Conservation (phyloP, 1,140 invertebrate genomes). For the Argopecten irradians region DNA sequence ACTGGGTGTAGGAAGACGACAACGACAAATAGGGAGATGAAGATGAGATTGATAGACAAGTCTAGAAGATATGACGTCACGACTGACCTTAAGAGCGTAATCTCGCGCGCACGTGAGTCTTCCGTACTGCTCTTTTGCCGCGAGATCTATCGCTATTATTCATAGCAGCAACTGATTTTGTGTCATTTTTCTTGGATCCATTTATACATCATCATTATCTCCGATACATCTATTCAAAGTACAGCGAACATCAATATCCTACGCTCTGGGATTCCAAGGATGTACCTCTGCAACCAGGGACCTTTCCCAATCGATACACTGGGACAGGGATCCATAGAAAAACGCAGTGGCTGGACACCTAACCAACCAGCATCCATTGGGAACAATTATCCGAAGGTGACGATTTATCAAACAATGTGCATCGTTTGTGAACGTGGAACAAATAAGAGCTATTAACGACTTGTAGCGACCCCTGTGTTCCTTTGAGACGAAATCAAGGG, state of each 20-base stretch:
- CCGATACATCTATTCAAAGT: slow-evolving; percentile 15
- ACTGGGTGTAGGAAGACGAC: not conserved
- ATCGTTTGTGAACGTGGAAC: slow-evolving; percentile 20
- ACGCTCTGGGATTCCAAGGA: not conserved
- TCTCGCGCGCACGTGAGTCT: not conserved
- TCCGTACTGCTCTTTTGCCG: not conserved
- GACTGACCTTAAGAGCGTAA: not conserved
- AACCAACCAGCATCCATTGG: not conserved
- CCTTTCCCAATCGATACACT: not conserved
- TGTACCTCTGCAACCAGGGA: not conserved
- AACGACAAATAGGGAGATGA: not conserved
- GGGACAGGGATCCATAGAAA: not conserved
- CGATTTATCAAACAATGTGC: slow-evolving; percentile 21
- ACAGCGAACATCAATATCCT: not conserved
- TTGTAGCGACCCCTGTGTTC: not conserved
- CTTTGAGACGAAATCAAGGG: not conserved
- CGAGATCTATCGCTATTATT: slow-evolving; percentile 9
- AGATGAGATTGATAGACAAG: not conserved
- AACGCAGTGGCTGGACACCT: not conserved
- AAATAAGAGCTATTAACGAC: slow-evolving; percentile 7
- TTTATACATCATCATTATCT: slow-evolving; percentile 17
- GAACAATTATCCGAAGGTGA: not conserved
- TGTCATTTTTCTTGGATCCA: slow-evolving; percentile 21
- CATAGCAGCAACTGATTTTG: not conserved
- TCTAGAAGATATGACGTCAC: not conserved